Conservation (phyloP, 2,888 invertebrate genomes). For the Amphiduros pacificus region DNA sequence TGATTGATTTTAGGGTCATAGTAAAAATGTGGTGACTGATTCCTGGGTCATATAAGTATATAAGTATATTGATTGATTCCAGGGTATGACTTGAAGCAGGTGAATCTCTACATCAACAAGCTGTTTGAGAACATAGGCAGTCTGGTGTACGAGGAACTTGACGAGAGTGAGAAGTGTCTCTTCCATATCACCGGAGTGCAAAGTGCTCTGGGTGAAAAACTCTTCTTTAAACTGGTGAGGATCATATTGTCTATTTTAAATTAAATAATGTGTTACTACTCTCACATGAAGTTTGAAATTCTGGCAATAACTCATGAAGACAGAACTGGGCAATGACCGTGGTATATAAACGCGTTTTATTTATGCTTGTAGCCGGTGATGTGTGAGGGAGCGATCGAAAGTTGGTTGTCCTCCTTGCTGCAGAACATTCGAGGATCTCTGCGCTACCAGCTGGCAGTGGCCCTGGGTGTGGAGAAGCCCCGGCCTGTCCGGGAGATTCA, state of each 20-base stretch:
- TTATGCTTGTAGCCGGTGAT: conserved; percentile 46
- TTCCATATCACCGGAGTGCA: conserved; percentile 49
- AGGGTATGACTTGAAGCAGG: conserved; percentile 54
- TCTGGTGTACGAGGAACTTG: conserved; percentile 47
- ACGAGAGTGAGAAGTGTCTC: conserved; percentile 43
- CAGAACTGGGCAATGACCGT: not conserved
- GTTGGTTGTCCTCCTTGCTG: conserved; percentile 47
- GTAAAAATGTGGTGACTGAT: no score
- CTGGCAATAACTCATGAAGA: not conserved
- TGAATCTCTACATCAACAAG: conserved; percentile 55
- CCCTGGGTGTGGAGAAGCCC: conserved; percentile 27
- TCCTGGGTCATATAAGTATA: no score
- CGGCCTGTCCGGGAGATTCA: conserved; percentile 28
- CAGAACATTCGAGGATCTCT: conserved; percentile 43
- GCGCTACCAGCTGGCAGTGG: conserved; percentile 46
- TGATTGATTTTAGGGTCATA: no score
- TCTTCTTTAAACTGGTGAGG: conserved; percentile 46
- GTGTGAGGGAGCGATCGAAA: conserved; percentile 55
- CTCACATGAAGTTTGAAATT: not conserved
- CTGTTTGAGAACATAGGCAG: conserved; percentile 55
- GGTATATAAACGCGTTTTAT: not conserved
- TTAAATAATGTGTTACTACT: not conserved
- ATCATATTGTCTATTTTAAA: not conserved
- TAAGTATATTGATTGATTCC: conserved; percentile 5
- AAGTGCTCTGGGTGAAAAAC: conserved; percentile 48